Evolutionary conservation across 2,797 vertebrate species (phyloP).

Genomic region (Gila robusta): DNA sequence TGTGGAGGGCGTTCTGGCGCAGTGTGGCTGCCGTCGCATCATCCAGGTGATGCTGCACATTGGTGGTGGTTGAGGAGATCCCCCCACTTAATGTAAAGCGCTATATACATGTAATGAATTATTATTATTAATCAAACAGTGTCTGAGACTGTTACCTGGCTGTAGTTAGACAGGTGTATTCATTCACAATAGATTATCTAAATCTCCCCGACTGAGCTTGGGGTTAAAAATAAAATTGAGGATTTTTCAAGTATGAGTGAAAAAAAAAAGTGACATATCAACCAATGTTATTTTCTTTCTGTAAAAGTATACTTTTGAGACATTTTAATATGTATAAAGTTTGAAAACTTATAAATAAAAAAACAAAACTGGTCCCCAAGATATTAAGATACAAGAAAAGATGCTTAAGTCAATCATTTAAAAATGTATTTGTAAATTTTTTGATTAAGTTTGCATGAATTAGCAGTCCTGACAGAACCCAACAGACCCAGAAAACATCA

Average conservation of each 20-base stretch:
- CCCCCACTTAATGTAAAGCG: no score
- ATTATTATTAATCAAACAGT: neutral
- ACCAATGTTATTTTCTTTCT: neutral
- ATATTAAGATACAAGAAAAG: neutral
- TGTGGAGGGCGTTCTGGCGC: no score
- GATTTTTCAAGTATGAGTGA: neutral
- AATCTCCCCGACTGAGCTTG: neutral
- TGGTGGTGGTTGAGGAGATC: no score
- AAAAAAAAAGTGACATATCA: neutral
- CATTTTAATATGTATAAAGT: neutral
- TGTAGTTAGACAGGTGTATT: neutral
- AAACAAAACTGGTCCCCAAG: neutral
- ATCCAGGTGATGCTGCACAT: no score
- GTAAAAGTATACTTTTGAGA: neutral
- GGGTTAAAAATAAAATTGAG: no score
- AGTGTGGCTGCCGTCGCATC: no score
- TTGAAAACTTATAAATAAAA: neutral
- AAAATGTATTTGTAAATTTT: neutral
- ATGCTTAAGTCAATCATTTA: neutral
- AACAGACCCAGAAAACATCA: neutral
- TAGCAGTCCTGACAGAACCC: neutral
- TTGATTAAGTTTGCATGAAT: conserved; percentile 11
- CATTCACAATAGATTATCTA: neutral
- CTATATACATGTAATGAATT: no score
- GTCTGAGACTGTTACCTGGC: neutral